Percentiles rank a stretch among this genome's conserved stretches.
phyloP scores from a whole-genome alignment of 2,888 invertebrate species.

The Cheilosia urbana region DNA sequence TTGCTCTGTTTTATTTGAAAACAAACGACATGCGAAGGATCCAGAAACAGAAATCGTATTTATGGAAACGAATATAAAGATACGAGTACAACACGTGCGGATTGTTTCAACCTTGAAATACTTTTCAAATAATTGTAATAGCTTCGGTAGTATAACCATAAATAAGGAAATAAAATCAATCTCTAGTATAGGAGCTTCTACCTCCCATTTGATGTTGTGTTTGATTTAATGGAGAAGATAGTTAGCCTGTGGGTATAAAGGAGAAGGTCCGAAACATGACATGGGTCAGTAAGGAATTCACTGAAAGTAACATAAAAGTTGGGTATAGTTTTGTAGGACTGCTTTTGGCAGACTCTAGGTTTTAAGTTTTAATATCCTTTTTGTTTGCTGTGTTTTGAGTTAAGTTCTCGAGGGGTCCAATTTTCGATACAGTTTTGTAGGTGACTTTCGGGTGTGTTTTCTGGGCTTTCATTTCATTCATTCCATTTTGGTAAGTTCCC shows the following conservation, averaged over 20 bases:
- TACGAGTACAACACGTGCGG: slow-evolving; percentile 49
- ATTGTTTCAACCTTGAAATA: slow-evolving; percentile 54
- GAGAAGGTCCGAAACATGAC: background rate
- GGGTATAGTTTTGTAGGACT: no score
- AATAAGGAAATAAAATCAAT: slow-evolving; percentile 37
- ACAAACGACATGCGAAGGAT: slow-evolving; percentile 4
- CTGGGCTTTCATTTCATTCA: no score
- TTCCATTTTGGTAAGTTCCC: no score
- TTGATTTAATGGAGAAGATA: background rate
- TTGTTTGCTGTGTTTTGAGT: no score
- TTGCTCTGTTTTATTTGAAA: slow-evolving; percentile 32
- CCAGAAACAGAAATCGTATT: slow-evolving; percentile 34
- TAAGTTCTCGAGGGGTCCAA: no score
- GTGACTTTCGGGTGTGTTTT: no score
- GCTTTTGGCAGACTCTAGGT: no score
- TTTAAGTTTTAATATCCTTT: no score
- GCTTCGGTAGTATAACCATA: background rate
- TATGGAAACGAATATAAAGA: slow-evolving; percentile 62
- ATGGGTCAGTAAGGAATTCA: background rate
- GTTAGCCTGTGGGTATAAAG: background rate
- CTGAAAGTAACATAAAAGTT: no score
- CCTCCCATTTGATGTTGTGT: background rate
- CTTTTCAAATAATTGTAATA: background rate
- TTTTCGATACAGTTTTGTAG: no score
- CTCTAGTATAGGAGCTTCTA: background rate